Percentiles rank a stretch among this genome's conserved stretches.
Evolutionary conservation across 2,113 vertebrate species (phyloP).

Genomic region (Prionailurus viverrinus): DNA sequence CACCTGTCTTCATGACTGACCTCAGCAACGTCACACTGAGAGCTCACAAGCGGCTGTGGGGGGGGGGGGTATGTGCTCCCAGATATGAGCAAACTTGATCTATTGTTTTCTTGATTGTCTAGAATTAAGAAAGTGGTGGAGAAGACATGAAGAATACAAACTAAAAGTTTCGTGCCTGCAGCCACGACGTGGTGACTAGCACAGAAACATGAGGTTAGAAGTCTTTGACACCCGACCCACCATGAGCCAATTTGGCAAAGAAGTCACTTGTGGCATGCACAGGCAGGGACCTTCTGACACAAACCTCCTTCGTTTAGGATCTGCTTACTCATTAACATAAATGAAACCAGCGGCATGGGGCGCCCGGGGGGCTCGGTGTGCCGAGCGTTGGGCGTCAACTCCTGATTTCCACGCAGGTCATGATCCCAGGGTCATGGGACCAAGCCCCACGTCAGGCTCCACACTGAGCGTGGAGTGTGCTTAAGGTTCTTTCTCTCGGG

Average conservation of each 20-base stretch:
- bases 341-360: too few species aligned
- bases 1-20: neutral
- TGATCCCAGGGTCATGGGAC: too few species aligned
- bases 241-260: neutral
- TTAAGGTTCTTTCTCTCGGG: too few species aligned
- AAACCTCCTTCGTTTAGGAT: too few species aligned
- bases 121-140: neutral
- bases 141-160: neutral
- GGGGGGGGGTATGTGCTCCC: too few species aligned
- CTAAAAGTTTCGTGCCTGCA: neutral
- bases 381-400: too few species aligned
- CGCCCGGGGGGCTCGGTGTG: too few species aligned
- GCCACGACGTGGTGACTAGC: neutral
- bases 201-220: neutral
- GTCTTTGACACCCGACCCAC: neutral
- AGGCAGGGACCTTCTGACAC: neutral
- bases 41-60: rapidly evolving
- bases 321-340: neutral
- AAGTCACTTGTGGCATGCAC: rapidly evolving
- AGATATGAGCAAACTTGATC: neutral
- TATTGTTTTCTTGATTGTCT: too few species aligned
- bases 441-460: too few species aligned
- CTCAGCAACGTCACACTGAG: rapidly evolving
- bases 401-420: too few species aligned
- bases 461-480: too few species aligned